Evolutionary conservation across 2,797 vertebrate species (phyloP).

Genomic region (Chelmon rostratus): DNA sequence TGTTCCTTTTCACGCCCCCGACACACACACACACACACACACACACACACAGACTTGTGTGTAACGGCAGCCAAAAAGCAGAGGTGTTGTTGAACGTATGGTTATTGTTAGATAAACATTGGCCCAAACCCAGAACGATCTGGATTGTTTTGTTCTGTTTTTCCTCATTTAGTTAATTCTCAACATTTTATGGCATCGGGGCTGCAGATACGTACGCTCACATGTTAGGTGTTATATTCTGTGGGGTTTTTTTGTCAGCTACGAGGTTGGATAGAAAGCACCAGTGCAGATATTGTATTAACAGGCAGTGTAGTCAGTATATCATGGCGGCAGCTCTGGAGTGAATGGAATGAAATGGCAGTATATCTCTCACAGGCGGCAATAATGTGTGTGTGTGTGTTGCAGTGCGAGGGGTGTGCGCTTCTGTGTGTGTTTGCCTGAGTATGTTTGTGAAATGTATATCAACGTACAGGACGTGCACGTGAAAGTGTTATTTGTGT

Average conservation of each 20-base stretch:
- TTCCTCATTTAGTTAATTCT: slow-evolving; percentile 48
- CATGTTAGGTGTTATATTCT: slow-evolving; percentile 43
- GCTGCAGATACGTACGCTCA: slow-evolving; percentile 38
- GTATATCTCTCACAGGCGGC: slow-evolving; percentile 77
- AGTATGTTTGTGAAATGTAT: slow-evolving; percentile 46
- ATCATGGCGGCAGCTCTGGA: slow-evolving; percentile 75
- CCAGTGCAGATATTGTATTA: slow-evolving; percentile 73
- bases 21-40: slow-evolving; percentile 26
- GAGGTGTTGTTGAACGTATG: slow-evolving; percentile 79
- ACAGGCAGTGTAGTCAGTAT: slow-evolving; percentile 67
- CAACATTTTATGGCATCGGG: slow-evolving; percentile 41
- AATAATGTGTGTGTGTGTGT: slow-evolving; percentile 52
- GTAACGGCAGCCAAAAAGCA: slow-evolving; percentile 69
- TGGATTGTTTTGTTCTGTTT: slow-evolving; percentile 71
- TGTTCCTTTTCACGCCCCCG: slow-evolving; percentile 39
- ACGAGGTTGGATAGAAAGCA: slow-evolving; percentile 58
- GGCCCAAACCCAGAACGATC: slow-evolving; percentile 71
- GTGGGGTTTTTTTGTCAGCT: slow-evolving; percentile 4
- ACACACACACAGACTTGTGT: slow-evolving; percentile 8
- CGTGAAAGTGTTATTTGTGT: slow-evolving; percentile 48
- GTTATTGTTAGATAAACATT: slow-evolving; percentile 85
- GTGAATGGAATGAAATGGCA: slow-evolving; percentile 75
- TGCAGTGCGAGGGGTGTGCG: slow-evolving; percentile 19
- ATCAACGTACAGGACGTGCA: slow-evolving; percentile 28
- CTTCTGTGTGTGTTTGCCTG: slow-evolving; percentile 8